These are phyloP conservation scores for Argopecten irradians DNA, from an alignment of 1,140 invertebrate genomes.

Conservation along the genomic window DNA sequence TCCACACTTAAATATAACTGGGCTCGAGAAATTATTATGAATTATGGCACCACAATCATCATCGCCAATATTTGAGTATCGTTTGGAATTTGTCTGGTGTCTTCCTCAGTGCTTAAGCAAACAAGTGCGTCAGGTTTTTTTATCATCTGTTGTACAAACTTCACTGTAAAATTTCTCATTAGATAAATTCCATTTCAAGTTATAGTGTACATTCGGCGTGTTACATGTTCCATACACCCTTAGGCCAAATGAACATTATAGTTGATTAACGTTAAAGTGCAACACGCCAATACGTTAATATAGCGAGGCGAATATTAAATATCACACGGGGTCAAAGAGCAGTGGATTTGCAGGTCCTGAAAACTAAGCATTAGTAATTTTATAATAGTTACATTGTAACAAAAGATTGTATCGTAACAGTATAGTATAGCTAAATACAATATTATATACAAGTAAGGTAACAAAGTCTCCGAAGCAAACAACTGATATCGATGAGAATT, in stretches of 20 bases:
- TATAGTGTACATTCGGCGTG: no score
- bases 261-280: background rate
- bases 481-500: background rate
- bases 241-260: background rate
- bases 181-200: no score
- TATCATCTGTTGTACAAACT: no score
- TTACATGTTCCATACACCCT: background rate
- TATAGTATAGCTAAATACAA: background rate
- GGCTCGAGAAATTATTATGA: no score
- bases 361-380: background rate
- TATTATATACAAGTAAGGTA: background rate
- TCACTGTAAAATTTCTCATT: no score
- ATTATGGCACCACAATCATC: no score
- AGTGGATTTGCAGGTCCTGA: background rate
- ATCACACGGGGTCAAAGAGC: background rate
- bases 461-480: background rate
- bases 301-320: background rate
- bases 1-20: no score
- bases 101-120: no score
- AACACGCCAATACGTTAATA: background rate
- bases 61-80: no score
- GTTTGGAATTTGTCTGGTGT: no score
- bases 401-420: background rate
- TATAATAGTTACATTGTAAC: background rate
- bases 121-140: no score